Conservation (phyloP, 2,888 invertebrate species). For the Nematopogon swammerdamellus region DNA sequence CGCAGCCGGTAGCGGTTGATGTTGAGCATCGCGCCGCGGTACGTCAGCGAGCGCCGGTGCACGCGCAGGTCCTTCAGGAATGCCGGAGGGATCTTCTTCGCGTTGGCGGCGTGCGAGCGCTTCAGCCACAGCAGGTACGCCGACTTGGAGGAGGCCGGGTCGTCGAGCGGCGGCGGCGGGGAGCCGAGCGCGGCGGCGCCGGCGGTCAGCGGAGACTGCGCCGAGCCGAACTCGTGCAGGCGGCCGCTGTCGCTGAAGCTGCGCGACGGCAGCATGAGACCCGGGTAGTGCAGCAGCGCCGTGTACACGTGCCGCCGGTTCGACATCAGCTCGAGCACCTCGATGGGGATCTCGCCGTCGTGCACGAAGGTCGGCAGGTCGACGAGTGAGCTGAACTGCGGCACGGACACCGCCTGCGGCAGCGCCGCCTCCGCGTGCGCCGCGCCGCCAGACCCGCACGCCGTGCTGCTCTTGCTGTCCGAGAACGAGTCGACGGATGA, state of each 20-base stretch:
- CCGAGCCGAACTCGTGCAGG: constrained; percentile 24
- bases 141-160: constrained; percentile 34
- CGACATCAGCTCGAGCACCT: constrained; percentile 71
- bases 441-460: constrained; percentile 48
- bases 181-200: constrained; percentile 25
- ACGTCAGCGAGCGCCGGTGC: constrained; percentile 76
- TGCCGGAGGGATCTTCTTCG: constrained; percentile 56
- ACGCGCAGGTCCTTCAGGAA: constrained; percentile 71
- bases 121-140: constrained; percentile 56
- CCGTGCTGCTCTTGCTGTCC: constrained; percentile 65
- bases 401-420: constrained; percentile 37
- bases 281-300: constrained; percentile 70
- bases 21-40: constrained; percentile 82
- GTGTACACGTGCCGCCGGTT: constrained; percentile 68
- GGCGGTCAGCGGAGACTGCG: constrained; percentile 33
- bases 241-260: constrained; percentile 67
- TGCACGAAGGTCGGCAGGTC: constrained; percentile 81
- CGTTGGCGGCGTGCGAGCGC: constrained; percentile 36
- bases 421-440: constrained; percentile 28
- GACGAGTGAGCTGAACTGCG: constrained; percentile 75
- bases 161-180: constrained; percentile 8
- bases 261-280: constrained; percentile 65
- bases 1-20: constrained; percentile 75
- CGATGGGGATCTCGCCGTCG: constrained; percentile 73
- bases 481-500: constrained; percentile 70